phyloP scores from a whole-genome alignment of 2,797 vertebrate genomes.

The Labeo calbasu region DNA sequence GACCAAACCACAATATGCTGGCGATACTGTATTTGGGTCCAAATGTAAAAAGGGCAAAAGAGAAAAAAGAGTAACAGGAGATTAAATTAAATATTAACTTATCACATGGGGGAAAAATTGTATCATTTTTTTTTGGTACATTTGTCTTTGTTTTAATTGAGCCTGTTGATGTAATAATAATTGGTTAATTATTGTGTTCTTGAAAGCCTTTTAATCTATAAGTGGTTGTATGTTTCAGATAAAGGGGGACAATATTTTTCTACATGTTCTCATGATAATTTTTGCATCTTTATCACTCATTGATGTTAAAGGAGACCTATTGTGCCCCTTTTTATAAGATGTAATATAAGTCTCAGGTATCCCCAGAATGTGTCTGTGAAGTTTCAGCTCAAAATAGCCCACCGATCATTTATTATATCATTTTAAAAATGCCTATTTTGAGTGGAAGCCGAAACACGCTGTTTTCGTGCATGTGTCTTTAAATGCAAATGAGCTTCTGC shows the following conservation, averaged over 20 bases:
- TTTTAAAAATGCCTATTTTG: too few relatives aligned
- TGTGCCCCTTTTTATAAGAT: too few relatives aligned
- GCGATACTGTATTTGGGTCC: neutral
- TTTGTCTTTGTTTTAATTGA: neutral
- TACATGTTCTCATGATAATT: neutral
- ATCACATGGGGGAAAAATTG: neutral
- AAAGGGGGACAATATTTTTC: neutral
- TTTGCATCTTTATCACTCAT: neutral
- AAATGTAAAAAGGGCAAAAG: constrained; percentile 16
- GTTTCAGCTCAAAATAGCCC: too few relatives aligned
- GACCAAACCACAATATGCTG: constrained; percentile 1
- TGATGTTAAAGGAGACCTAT: neutral
- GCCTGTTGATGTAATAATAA: neutral
- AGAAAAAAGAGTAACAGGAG: neutral
- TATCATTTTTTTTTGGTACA: neutral
- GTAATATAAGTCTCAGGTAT: too few relatives aligned
- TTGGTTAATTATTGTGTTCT: neutral
- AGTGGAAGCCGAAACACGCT: too few relatives aligned
- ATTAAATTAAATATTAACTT: neutral
- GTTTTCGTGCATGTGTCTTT: too few relatives aligned
- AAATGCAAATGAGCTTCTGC: too few relatives aligned
- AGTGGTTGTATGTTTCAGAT: neutral
- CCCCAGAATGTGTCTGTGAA: too few relatives aligned
- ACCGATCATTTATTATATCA: too few relatives aligned
- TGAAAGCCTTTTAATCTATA: neutral